Conservation (phyloP, 2,797 vertebrate species). For the Mormyrus hasselquistii region DNA sequence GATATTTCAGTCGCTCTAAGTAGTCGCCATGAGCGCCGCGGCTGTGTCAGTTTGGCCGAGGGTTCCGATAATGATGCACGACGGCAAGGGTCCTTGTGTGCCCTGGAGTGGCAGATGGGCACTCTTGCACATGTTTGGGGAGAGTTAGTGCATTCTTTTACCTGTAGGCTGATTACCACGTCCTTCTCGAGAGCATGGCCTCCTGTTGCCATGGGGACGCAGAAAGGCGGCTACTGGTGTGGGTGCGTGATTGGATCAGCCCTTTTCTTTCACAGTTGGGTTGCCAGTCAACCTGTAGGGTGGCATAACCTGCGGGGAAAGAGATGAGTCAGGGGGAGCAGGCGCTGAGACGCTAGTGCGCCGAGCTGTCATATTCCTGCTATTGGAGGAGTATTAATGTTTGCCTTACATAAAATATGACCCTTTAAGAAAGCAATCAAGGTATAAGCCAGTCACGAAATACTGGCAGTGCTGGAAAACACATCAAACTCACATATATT, state of each 20-base stretch:
- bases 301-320: conserved; percentile 64
- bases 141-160: conserved; percentile 35
- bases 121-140: background rate
- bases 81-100: background rate
- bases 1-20: conserved; percentile 26
- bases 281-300: conserved; percentile 62
- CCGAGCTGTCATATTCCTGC: background rate
- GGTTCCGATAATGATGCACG: background rate
- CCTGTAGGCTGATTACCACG: conserved; percentile 64
- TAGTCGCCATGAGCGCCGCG: conserved; percentile 11
- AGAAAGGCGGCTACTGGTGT: conserved; percentile 23
- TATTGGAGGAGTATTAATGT: background rate
- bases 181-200: conserved; percentile 63
- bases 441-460: background rate
- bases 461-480: background rate
- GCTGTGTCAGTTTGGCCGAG: background rate
- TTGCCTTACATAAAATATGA: background rate
- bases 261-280: conserved; percentile 70
- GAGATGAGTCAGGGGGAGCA: background rate
- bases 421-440: background rate
- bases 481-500: background rate
- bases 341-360: background rate
- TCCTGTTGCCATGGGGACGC: conserved; percentile 68
- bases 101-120: background rate
- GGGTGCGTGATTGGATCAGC: conserved; percentile 51